Conservation (phyloP, 2,888 invertebrate species). For the Bembecia ichneumoniformis region DNA sequence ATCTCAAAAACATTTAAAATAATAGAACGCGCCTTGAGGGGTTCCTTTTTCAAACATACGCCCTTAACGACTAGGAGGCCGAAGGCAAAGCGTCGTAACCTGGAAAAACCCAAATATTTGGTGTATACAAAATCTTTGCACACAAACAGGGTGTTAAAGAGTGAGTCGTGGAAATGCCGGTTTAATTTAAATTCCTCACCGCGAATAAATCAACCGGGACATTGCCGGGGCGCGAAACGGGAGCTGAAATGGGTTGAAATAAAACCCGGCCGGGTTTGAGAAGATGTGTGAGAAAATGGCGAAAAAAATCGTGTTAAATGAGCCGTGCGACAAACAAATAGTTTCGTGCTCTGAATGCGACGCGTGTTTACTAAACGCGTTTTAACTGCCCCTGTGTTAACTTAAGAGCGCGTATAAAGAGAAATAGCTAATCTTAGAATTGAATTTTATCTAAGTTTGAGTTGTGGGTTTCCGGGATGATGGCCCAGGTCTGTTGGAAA, state of each 20-base stretch:
- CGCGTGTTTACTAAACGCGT: neutral
- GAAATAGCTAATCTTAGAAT: too few relatives aligned
- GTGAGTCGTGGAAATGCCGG: slow-evolving; percentile 11
- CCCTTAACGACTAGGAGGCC: neutral
- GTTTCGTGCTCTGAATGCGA: neutral
- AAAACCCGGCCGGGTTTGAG: neutral
- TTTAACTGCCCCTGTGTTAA: neutral
- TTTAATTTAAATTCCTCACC: slow-evolving; percentile 32
- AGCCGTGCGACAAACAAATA: slow-evolving; percentile 4
- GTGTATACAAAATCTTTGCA: neutral
- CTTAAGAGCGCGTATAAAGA: neutral
- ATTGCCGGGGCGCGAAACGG: slow-evolving; percentile 1
- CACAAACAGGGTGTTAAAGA: neutral
- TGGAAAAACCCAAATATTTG: neutral
- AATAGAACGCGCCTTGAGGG: too few relatives aligned
- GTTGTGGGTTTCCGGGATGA: too few relatives aligned
- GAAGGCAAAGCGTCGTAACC: neutral
- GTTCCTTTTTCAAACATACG: too few relatives aligned
- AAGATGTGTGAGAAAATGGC: neutral
- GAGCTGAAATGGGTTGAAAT: neutral
- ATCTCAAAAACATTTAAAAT: too few relatives aligned
- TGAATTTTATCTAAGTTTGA: too few relatives aligned
- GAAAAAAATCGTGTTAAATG: slow-evolving; percentile 3
- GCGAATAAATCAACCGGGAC: slow-evolving; percentile 26
- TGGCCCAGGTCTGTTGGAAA: too few relatives aligned